phyloP scores from a whole-genome alignment of 2,113 vertebrate species.

The Acrocephalus kingi region DNA sequence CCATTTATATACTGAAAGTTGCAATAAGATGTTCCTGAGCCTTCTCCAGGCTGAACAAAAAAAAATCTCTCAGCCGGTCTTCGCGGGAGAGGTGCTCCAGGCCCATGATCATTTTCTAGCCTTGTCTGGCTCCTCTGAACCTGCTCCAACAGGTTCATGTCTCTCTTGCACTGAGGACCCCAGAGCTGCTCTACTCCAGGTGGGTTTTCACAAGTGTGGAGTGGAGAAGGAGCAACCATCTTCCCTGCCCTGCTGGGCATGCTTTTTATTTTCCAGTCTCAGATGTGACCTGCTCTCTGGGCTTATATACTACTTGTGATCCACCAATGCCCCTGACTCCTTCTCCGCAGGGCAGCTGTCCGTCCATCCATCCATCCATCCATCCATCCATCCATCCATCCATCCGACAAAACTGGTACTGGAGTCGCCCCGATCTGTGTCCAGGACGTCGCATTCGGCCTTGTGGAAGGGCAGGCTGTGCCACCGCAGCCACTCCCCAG shows the following conservation, averaged over 20 bases:
- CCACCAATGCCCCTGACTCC: background rate
- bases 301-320: background rate
- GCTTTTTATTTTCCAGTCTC: background rate
- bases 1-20: background rate
- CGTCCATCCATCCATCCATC: background rate
- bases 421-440: fast-evolving
- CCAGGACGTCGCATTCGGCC: background rate
- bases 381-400: background rate
- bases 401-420: too few relatives aligned
- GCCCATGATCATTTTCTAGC: fast-evolving
- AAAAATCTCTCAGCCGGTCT: background rate
- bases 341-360: background rate
- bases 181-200: background rate
- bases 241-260: background rate
- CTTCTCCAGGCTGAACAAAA: background rate
- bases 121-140: background rate
- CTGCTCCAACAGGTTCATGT: background rate
- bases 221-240: background rate
- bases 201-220: background rate
- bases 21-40: background rate
- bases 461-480: background rate
- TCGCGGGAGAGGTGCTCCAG: background rate
- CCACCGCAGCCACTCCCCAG: background rate
- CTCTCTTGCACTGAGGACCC: background rate
- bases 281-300: background rate